Percentiles rank a stretch among this genome's conserved stretches.
These are phyloP conservation scores for Synchiropus splendidus DNA, from an alignment of 2,113 vertebrate genomes.

Conservation along the genomic window DNA sequence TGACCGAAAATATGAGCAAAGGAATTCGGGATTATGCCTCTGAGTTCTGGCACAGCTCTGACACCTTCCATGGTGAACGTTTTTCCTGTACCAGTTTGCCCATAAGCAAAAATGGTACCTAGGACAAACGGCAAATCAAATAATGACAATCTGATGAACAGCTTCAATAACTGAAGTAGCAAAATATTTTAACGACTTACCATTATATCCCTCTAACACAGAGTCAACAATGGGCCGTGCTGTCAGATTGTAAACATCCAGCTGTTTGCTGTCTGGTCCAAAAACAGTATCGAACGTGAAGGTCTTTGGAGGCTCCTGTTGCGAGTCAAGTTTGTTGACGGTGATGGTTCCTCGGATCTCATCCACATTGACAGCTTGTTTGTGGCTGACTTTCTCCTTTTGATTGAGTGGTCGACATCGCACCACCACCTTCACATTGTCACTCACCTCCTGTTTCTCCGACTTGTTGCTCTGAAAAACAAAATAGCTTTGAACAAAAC, in stretches of 20 bases:
- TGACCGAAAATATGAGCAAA: slow-evolving; percentile 98
- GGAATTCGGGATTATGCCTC: slow-evolving; percentile 97
- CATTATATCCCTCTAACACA: slow-evolving; percentile 95
- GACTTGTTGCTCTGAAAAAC: slow-evolving; percentile 72
- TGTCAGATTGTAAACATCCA: slow-evolving; percentile 97
- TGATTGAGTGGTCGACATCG: slow-evolving; percentile 92
- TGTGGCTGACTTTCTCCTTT: slow-evolving; percentile 81
- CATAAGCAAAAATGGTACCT: slow-evolving; percentile 99
- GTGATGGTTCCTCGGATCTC: slow-evolving; percentile 93
- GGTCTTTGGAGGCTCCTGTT: slow-evolving; percentile 89
- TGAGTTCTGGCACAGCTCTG: slow-evolving; percentile 90
- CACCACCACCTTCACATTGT: slow-evolving; percentile 95
- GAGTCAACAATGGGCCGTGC: slow-evolving; percentile 96
- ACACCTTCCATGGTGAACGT: slow-evolving; percentile 99
- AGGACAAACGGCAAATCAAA: slow-evolving; percentile 9
- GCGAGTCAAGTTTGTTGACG: slow-evolving; percentile 84
- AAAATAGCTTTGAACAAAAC: no score
- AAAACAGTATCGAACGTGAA: slow-evolving; percentile 98
- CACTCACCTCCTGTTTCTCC: slow-evolving; percentile 78
- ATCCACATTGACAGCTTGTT: slow-evolving; percentile 81
- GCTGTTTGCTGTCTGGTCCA: slow-evolving; percentile 91
- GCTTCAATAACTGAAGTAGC: not conserved
- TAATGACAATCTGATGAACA: not conserved
- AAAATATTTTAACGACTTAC: slow-evolving; percentile 46
- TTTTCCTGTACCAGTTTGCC: slow-evolving; percentile 98